phyloP scores from a whole-genome alignment of 2,797 vertebrate genomes.

The Lacerta agilis region DNA sequence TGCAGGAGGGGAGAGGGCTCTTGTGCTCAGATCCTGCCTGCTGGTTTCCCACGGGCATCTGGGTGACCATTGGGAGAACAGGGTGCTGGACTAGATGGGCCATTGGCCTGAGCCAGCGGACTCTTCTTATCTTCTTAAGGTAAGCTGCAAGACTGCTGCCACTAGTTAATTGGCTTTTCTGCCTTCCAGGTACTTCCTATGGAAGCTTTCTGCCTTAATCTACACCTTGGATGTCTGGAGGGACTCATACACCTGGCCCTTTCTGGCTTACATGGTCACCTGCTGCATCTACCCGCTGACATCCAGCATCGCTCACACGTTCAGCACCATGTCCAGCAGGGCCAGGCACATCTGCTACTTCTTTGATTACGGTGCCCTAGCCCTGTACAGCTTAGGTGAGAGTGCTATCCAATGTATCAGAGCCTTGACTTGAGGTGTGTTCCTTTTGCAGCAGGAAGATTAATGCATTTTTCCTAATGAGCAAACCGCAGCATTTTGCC shows the following conservation, averaged over 20 bases:
- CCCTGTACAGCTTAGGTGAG: slow-evolving; percentile 91
- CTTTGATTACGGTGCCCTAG: slow-evolving; percentile 91
- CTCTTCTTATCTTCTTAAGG: too few species aligned
- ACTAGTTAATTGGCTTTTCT: neutral
- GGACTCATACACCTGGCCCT: slow-evolving; percentile 86
- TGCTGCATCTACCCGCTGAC: slow-evolving; percentile 91
- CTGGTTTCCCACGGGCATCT: too few species aligned
- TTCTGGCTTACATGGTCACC: slow-evolving; percentile 86
- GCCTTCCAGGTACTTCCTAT: slow-evolving; percentile 88
- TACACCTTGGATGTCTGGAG: slow-evolving; percentile 74
- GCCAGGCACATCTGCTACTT: slow-evolving; percentile 93
- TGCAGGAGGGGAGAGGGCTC: too few species aligned
- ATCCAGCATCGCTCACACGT: slow-evolving; percentile 93
- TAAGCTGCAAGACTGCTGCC: too few species aligned
- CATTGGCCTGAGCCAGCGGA: too few species aligned
- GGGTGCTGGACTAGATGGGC: too few species aligned
- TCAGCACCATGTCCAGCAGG: slow-evolving; percentile 88
- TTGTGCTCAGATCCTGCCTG: too few species aligned
- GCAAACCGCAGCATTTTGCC: neutral
- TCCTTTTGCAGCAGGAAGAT: neutral
- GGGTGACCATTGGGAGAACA: too few species aligned
- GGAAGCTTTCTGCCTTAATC: slow-evolving; percentile 82
- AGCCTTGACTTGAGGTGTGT: too few species aligned
- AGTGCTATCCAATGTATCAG: neutral
- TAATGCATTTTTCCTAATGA: neutral